Base-by-base conservation (phyloP, 2,113 vertebrate genomes). In the Leucosticte australis region DNA sequence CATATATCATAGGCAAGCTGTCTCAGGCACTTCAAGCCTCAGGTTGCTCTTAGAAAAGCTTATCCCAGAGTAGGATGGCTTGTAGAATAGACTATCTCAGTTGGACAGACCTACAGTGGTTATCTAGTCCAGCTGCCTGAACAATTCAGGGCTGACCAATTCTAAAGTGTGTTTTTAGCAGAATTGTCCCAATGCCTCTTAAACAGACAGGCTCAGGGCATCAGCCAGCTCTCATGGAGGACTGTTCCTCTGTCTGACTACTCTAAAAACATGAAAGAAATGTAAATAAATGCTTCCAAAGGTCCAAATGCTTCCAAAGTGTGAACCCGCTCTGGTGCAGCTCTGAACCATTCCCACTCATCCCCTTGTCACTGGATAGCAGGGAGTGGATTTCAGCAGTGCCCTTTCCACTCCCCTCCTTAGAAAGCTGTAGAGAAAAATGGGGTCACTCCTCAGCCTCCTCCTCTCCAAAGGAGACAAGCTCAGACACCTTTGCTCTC, bases 201-300 rank as follows among this genome's bases (percentile, higher is more conserved):
- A 20, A 19, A 64, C 30, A 47, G 39, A 53, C 1, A 28, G 21
- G 13, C 30, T 37, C 1, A 0, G 19, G 30, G 22, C 8, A 35
- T 8, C 0, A 0, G 42, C 11, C 22, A 37, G 11, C 13, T 18
- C 26, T 42, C 7, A 6, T 16, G 21, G 21, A 68, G 27, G 15
- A 5, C 67, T 50, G 12, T 17, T 60, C 35, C 56, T 18, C 8
- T 56, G 28, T 27, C 4, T 65, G 56, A 30, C 31, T 31, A 70
- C 4, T 26, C 20, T n/a, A 59, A 42, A 74, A 30, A 44, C 3
- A 37, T 27, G 6, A 22, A 86, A 37, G 13, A 67, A 46, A 15
- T 22, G 46, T 15, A 59, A 82, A 82, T 9, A 77, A 71, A 60
- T 30, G 13, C 12, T 65, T 65, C 44, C 27, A 49, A 17, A 71